These are phyloP conservation scores for Fistularia tabacaria DNA, from an alignment of 2,797 vertebrate species.

Conservation along the genomic window DNA sequence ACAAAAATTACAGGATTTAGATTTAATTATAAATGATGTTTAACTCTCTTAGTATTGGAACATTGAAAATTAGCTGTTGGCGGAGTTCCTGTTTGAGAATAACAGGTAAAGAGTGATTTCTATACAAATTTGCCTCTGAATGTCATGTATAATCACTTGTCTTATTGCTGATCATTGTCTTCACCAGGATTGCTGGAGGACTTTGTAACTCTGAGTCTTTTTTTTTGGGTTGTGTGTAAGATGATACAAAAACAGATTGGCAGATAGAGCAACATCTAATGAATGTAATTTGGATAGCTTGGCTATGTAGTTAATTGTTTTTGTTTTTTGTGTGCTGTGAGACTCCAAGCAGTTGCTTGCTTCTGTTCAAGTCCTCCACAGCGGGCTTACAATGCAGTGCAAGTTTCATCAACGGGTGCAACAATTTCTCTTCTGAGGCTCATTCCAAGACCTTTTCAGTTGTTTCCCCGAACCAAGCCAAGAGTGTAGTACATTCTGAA, in stretches of 20 bases:
- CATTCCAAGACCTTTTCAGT: too few species aligned
- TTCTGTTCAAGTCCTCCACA: slow-evolving; percentile 5
- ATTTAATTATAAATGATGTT: too few species aligned
- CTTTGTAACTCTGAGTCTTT: slow-evolving; percentile 40
- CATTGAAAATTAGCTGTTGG: too few species aligned
- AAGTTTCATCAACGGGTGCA: too few species aligned
- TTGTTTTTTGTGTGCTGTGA: slow-evolving; percentile 5
- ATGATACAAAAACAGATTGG: slow-evolving; percentile 32
- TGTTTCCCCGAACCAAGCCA: too few species aligned
- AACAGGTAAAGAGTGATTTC: too few species aligned
- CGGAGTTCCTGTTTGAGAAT: too few species aligned
- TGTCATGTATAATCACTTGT: slow-evolving; percentile 55
- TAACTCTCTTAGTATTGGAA: too few species aligned
- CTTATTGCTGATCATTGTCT: slow-evolving; percentile 58
- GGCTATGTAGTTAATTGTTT: slow-evolving; percentile 3
- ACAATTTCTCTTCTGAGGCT: too few species aligned
- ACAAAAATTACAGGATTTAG: too few species aligned
- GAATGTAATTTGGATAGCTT: slow-evolving; percentile 57
- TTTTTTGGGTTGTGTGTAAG: slow-evolving; percentile 49
- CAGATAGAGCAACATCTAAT: slow-evolving; percentile 34
- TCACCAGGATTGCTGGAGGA: slow-evolving; percentile 36
- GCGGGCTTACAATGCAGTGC: background rate
- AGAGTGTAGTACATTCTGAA: too few species aligned
- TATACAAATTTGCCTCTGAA: slow-evolving; percentile 43
- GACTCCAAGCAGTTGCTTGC: slow-evolving; percentile 1